Base-by-base conservation (phyloP, 2,888 invertebrate species). In the Corythucha ciliata region DNA sequence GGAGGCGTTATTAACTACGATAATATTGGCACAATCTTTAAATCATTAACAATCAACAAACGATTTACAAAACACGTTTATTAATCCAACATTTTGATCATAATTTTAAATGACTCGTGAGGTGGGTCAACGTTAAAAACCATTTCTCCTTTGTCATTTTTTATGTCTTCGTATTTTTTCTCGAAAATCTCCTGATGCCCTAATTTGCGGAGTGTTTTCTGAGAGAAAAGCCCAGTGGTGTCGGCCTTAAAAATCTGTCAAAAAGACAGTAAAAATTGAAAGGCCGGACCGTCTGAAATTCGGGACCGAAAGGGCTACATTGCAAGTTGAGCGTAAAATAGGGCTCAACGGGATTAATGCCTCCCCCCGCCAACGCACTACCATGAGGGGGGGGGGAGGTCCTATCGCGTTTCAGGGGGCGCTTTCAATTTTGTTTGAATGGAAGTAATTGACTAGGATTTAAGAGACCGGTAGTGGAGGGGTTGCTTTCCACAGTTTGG, bases 211-310 rank as follows among this genome's bases (percentile, higher is more conserved):
- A 81, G 78, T 49, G 84, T 80, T 61, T 80, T 81, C 63, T 87
- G 86, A 0, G 87, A 87, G 63, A 75, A 87, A 2, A 79, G 74
- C 18, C 87, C 85, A 0, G 87, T 87, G 1, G 87, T 85, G 64
- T 87, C 87, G 16, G 80, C 81, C 69, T 86, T 87, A 61, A 87
- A 76, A 21, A 87, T 64, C 81, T 84, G 71, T 34, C 73, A 73
- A 47, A 36, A 52, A 56, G 59, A 54, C 18, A 33, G 4, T 14
- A 5, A 29, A 29, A 29, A 29, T 29, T 29, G 29, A 12, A 29
- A 29, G 8, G 29, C 29, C 29, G 12, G 29, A 29, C 12, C 10
- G 8, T 12, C 12, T 12, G 12, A 29, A 12, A 10, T 29, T 12
- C 8, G 12, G 29, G 29, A 29, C 10, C 12, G 29, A 29, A 12